These are phyloP conservation scores for Cynaeus angustus DNA, from an alignment of 2,888 invertebrate species.

Conservation along the genomic window DNA sequence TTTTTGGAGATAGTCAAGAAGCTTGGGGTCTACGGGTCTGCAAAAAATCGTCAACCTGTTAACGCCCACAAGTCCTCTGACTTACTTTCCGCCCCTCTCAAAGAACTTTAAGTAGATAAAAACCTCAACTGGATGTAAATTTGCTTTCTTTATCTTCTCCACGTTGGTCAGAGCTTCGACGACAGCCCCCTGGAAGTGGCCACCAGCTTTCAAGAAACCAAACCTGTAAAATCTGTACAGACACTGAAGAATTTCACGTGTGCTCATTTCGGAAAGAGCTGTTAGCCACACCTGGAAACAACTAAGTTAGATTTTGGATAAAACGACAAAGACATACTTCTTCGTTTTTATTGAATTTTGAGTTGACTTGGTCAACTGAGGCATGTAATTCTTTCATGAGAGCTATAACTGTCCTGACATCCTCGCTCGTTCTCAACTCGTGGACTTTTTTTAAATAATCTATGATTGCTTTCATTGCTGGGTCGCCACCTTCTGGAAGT, in stretches of 20 bases:
- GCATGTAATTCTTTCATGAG: constrained; percentile 74
- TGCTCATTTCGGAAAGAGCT: constrained; percentile 66
- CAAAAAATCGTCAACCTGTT: too few relatives aligned
- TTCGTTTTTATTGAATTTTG: constrained; percentile 77
- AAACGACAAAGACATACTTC: constrained; percentile 70
- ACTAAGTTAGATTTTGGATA: constrained; percentile 33
- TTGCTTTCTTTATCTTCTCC: constrained; percentile 69
- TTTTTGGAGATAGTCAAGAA: constrained; percentile 61
- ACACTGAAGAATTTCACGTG: constrained; percentile 70
- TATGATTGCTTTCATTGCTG: constrained; percentile 66
- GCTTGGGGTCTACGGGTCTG: constrained; percentile 67
- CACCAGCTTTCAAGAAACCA: constrained; percentile 75
- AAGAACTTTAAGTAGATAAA: constrained; percentile 77
- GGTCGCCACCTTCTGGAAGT: constrained; percentile 70
- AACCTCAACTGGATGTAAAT: constrained; percentile 75
- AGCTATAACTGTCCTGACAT: constrained; percentile 73
- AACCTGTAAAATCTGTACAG: constrained; percentile 78
- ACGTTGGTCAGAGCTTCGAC: constrained; percentile 73
- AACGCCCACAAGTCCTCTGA: constrained; percentile 14
- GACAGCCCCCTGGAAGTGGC: constrained; percentile 73
- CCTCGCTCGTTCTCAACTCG: constrained; percentile 70
- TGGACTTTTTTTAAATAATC: constrained; percentile 73
- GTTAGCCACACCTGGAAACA: constrained; percentile 77
- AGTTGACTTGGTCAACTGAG: constrained; percentile 80
- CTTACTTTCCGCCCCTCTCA: constrained; percentile 78